phyloP scores from a whole-genome alignment of 2,113 vertebrate species.

The Boulengeromyrus knoepffleri region DNA sequence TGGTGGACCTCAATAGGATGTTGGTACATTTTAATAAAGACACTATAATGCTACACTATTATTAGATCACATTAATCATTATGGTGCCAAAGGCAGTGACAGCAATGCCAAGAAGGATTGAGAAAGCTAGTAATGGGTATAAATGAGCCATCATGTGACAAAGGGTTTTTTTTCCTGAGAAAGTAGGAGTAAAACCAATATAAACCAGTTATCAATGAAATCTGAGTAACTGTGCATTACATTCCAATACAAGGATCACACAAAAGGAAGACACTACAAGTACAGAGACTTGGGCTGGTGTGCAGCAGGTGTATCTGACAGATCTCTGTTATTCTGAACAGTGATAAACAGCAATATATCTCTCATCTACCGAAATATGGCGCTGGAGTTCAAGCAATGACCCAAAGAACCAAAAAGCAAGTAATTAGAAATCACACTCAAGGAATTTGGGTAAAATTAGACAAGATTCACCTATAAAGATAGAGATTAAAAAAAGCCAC shows the following conservation, averaged over 20 bases:
- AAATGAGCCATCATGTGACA: conserved; percentile 99
- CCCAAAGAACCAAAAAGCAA: neutral
- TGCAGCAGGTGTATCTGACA: neutral
- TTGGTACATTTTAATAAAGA: conserved; percentile 99
- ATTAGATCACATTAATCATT: conserved; percentile 99
- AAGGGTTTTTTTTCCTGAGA: conserved; percentile 99
- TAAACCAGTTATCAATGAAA: conserved; percentile 25
- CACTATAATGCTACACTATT: conserved; percentile 99
- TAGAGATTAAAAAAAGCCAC: neutral
- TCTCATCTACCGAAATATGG: neutral
- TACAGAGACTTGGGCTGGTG: neutral
- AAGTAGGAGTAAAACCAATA: conserved; percentile 97
- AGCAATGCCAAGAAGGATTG: conserved; percentile 99
- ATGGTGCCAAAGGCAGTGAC: conserved; percentile 98
- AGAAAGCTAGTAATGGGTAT: conserved; percentile 99
- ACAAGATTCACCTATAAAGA: neutral
- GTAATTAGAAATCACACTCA: neutral
- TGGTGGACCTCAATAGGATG: conserved; percentile 96
- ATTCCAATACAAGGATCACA: neutral
- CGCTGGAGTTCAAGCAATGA: neutral
- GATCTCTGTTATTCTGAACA: neutral
- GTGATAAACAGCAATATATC: neutral
- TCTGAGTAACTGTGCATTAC: neutral
- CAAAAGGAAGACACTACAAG: neutral
- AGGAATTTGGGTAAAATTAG: neutral